Percentiles rank a stretch among this genome's conserved stretches.
phyloP scores from a whole-genome alignment of 2,113 vertebrate species.

The Hoplias malabaricus region DNA sequence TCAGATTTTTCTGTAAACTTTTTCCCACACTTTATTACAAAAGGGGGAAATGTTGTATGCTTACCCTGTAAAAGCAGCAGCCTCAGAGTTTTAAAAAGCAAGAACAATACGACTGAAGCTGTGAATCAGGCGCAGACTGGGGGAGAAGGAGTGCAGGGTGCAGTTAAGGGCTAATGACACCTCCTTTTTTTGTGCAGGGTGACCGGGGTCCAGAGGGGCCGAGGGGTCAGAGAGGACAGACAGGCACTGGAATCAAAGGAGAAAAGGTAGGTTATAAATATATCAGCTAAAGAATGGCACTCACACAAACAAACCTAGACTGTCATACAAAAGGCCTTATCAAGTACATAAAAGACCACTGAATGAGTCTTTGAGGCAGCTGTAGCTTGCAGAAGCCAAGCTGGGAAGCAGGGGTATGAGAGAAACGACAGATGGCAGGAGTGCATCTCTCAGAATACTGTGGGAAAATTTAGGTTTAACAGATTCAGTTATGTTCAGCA shows the following conservation, averaged over 20 bases:
- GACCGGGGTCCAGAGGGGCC: conserved; percentile 82
- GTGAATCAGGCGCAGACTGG: conserved; percentile 32
- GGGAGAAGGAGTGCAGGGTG: conserved; percentile 39
- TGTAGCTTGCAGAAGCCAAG: background rate
- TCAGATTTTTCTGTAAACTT: background rate
- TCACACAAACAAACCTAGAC: conserved; percentile 46
- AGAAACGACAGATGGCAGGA: conserved; percentile 31
- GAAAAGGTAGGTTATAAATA: conserved; percentile 81
- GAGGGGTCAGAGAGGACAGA: conserved; percentile 79
- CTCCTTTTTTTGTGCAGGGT: conserved; percentile 70
- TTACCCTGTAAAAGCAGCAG: conserved; percentile 1
- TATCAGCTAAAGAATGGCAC: conserved; percentile 47
- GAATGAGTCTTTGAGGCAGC: conserved; percentile 46
- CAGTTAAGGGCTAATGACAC: conserved; percentile 38
- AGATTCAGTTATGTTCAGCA: background rate
- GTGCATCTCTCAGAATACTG: conserved; percentile 21
- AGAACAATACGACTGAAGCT: conserved; percentile 59
- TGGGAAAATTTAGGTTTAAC: conserved; percentile 45
- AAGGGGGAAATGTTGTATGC: conserved; percentile 50
- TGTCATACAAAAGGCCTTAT: conserved; percentile 59
- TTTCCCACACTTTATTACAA: background rate
- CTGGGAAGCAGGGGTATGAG: conserved; percentile 8
- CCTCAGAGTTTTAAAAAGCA: background rate
- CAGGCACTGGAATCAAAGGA: conserved; percentile 84
- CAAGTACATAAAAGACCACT: conserved; percentile 59